These are phyloP conservation scores for Ellobium chinense DNA, from an alignment of 2,888 invertebrate species.

Conservation along the genomic window DNA sequence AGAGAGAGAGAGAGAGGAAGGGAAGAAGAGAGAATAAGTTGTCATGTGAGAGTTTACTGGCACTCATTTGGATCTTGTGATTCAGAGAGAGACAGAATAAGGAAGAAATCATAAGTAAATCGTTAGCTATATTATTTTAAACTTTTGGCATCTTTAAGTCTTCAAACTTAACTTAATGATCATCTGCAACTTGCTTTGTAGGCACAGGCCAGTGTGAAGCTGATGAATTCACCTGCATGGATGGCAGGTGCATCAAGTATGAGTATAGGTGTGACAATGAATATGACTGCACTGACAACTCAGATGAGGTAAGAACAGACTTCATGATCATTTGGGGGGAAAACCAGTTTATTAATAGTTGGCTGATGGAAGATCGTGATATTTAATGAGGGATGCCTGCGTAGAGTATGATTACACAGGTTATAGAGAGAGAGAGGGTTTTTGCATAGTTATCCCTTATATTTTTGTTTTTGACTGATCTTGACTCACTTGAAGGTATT, in stretches of 20 bases:
- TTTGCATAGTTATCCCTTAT: too few relatives aligned
- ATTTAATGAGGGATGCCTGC: too few relatives aligned
- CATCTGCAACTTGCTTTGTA: not conserved
- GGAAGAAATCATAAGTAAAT: not conserved
- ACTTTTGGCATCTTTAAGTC: not conserved
- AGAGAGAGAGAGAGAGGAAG: not conserved
- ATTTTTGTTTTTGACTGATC: too few relatives aligned
- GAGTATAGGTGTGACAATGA: slow-evolving; percentile 58
- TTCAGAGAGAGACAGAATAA: not conserved
- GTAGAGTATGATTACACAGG: too few relatives aligned
- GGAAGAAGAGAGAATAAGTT: not conserved
- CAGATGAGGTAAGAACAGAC: slow-evolving; percentile 60
- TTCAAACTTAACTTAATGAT: not conserved
- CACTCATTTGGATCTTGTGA: too few relatives aligned
- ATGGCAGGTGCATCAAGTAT: slow-evolving; percentile 57
- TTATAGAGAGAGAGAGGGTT: too few relatives aligned
- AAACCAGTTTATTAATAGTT: too few relatives aligned
- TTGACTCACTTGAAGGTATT: too few relatives aligned
- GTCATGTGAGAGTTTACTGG: not conserved
- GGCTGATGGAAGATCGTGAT: too few relatives aligned
- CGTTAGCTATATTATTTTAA: not conserved
- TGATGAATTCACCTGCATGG: slow-evolving; percentile 54
- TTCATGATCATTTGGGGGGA: too few relatives aligned
- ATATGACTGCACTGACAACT: slow-evolving; percentile 58
- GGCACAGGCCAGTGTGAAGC: slow-evolving; percentile 44